Evolutionary conservation across 2,888 invertebrate genomes (phyloP).

Genomic region (Cordilura impudica): DNA sequence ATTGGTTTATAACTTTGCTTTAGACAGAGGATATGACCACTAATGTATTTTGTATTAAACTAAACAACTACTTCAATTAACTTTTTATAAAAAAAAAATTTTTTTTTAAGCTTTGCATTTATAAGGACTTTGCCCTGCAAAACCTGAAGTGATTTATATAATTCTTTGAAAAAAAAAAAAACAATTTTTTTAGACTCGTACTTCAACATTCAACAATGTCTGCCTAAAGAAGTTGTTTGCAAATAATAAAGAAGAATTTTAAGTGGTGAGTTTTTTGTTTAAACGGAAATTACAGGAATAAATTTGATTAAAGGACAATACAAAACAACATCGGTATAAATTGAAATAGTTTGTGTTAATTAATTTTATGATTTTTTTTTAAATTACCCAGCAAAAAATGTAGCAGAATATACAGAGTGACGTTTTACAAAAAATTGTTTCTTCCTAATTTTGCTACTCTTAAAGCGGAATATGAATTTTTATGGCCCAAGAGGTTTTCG

Average conservation of each 20-base stretch:
- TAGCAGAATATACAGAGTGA: no score
- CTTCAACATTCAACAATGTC: neutral
- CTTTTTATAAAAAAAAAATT: neutral
- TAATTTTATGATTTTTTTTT: no score
- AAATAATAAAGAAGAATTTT: neutral
- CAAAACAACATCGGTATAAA: no score
- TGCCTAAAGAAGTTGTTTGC: neutral
- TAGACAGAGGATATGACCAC: slow-evolving; percentile 58
- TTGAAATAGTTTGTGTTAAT: no score
- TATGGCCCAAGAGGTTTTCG: no score
- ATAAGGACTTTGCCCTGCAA: neutral
- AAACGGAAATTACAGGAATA: no score
- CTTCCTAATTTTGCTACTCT: no score
- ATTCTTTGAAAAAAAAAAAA: neutral
- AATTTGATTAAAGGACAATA: no score
- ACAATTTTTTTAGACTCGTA: neutral
- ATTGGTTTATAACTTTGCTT: slow-evolving; percentile 55
- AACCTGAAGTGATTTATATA: neutral
- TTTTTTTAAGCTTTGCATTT: neutral
- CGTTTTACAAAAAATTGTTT: no score
- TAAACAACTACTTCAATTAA: neutral
- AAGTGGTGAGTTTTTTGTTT: no score
- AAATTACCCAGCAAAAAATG: no score
- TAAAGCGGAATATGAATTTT: no score
- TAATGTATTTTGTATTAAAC: slow-evolving; percentile 53